Conservation (phyloP, 2,113 vertebrate species). For the Phoxinus phoxinus region DNA sequence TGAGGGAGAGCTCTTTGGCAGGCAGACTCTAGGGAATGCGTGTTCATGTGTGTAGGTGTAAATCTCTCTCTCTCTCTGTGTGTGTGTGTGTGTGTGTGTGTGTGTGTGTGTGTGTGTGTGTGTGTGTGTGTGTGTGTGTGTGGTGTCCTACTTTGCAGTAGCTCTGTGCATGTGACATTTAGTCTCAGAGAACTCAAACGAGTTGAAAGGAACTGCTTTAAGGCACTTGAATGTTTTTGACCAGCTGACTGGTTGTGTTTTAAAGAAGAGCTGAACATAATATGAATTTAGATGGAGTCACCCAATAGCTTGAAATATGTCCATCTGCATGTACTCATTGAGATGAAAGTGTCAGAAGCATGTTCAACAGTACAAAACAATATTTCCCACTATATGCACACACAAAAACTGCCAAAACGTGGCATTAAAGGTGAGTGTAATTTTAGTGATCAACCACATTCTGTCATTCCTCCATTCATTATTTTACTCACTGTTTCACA, state of each 20-base stretch:
- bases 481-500: background rate
- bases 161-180: constrained; percentile 54
- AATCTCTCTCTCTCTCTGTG: constrained; percentile 34
- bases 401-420: background rate
- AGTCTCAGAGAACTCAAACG: constrained; percentile 44
- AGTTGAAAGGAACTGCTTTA: constrained; percentile 46
- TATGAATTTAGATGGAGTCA: background rate
- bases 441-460: background rate
- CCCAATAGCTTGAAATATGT: too few relatives aligned
- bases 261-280: background rate
- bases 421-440: background rate
- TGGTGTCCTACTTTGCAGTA: constrained; percentile 56
- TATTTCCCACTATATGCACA: background rate
- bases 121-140: constrained; percentile 43
- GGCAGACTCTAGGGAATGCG: constrained; percentile 49
- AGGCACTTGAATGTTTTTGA: background rate
- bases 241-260: background rate
- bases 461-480: background rate
- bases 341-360: background rate
- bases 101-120: constrained; percentile 51
- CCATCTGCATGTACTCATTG: too few relatives aligned
- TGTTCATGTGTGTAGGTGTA: constrained; percentile 55
- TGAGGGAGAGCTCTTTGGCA: constrained; percentile 66
- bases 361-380: background rate
- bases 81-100: constrained; percentile 54